phyloP scores from a whole-genome alignment of 2,797 vertebrate species.

The Borostomias antarcticus region DNA sequence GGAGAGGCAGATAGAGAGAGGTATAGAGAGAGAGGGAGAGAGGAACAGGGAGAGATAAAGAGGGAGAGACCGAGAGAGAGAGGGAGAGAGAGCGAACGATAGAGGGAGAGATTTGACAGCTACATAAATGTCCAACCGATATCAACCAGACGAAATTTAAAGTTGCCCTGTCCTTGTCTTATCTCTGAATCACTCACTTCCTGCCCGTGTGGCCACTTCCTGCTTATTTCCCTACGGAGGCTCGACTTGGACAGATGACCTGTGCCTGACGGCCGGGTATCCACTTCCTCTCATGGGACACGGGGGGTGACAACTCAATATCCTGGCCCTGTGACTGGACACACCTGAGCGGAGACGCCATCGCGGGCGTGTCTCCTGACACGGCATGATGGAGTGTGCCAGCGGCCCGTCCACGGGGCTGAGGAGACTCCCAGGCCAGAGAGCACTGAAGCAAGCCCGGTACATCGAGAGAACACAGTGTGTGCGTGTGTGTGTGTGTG shows the following conservation, averaged over 20 bases:
- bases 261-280: conserved; percentile 44
- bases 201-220: conserved; percentile 46
- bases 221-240: conserved; percentile 44
- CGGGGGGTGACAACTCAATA: conserved; percentile 57
- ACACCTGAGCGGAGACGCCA: conserved; percentile 46
- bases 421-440: conserved; percentile 37
- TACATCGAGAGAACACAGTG: conserved; percentile 9
- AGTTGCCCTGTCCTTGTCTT: conserved; percentile 13
- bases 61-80: no score
- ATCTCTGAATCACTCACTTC: conserved; percentile 48
- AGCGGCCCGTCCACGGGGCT: conserved; percentile 47
- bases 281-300: conserved; percentile 51
- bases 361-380: conserved; percentile 18
- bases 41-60: no score
- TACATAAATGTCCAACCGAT: no score
- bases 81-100: no score
- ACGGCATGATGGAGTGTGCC: conserved; percentile 50
- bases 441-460: conserved; percentile 30
- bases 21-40: no score
- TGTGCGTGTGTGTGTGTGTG: neutral
- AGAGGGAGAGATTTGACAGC: no score
- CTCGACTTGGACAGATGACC: conserved; percentile 48
- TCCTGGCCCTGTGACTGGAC: conserved; percentile 46
- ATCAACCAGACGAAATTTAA: no score
- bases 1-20: no score